A percentile compares a stretch with the other conserved stretches of the same genome.
These are phyloP conservation scores for Phaetusa simplex DNA, from an alignment of 2,113 vertebrate genomes.

Conservation along the genomic window DNA sequence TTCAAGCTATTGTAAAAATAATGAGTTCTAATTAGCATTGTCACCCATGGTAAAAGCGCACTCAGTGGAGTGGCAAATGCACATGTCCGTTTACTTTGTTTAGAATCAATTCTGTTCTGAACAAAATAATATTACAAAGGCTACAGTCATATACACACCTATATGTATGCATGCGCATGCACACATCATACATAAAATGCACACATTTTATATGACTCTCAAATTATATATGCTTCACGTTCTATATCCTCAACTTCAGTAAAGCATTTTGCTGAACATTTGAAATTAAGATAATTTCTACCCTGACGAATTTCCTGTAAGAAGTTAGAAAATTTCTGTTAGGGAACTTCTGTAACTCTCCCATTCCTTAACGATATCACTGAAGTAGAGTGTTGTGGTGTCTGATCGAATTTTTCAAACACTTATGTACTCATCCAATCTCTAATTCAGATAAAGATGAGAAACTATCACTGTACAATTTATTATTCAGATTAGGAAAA, in stretches of 20 bases:
- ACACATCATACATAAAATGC: not conserved
- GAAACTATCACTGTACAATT: not conserved
- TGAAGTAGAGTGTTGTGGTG: not conserved
- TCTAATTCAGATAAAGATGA: not conserved
- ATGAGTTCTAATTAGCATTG: not conserved
- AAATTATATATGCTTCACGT: not conserved
- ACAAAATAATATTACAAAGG: not conserved
- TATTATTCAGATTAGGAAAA: not conserved
- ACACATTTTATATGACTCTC: not conserved
- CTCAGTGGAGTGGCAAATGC: not conserved
- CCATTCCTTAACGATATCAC: not conserved
- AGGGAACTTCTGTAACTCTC: not conserved
- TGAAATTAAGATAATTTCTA: not conserved
- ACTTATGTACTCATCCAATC: not conserved
- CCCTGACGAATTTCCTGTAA: not conserved
- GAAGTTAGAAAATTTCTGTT: not conserved
- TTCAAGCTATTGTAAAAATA: not conserved
- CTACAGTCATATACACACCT: not conserved
- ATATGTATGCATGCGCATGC: not conserved
- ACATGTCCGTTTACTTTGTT: not conserved
- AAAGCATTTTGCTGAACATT: not conserved
- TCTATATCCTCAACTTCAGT: not conserved
- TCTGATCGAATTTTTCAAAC: not conserved
- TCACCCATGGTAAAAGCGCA: not conserved
- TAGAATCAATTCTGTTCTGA: not conserved